Conservation (phyloP, 2,113 vertebrate genomes). For the Callionymus lyra region DNA sequence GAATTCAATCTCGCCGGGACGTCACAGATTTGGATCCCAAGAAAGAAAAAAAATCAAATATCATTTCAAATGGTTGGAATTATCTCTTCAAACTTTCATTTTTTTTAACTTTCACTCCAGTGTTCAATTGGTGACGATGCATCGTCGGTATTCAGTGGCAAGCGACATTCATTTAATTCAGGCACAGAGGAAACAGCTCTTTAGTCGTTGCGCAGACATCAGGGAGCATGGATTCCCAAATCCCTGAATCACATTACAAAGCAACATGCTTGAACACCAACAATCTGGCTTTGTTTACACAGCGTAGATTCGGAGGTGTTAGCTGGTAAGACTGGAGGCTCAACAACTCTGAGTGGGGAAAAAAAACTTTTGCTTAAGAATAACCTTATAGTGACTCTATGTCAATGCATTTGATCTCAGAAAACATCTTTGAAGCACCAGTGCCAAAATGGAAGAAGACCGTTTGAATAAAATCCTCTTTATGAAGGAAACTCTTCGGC, state of each 20-base stretch:
- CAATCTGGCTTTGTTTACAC: slow-evolving; percentile 11
- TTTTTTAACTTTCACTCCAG: slow-evolving; percentile 22
- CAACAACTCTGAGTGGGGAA: too few relatives aligned
- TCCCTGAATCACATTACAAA: slow-evolving; percentile 9
- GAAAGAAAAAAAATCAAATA: too few relatives aligned
- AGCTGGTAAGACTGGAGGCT: too few relatives aligned
- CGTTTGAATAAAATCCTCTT: too few relatives aligned
- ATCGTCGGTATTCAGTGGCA: slow-evolving; percentile 28
- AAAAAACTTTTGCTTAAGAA: too few relatives aligned
- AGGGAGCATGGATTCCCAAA: slow-evolving; percentile 27
- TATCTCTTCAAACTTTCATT: slow-evolving; percentile 28
- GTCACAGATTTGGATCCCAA: too few relatives aligned
- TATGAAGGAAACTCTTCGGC: too few relatives aligned
- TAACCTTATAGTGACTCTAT: too few relatives aligned
- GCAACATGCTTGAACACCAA: slow-evolving; percentile 1
- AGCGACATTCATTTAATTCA: slow-evolving; percentile 34
- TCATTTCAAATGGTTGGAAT: slow-evolving; percentile 17
- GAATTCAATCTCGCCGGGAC: too few relatives aligned
- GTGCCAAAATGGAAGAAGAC: too few relatives aligned
- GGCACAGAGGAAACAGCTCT: slow-evolving; percentile 12
- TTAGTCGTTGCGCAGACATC: slow-evolving; percentile 22
- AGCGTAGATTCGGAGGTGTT: not conserved
- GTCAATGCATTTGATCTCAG: too few relatives aligned
- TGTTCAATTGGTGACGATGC: slow-evolving; percentile 17
- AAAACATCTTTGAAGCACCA: too few relatives aligned